A percentile compares a stretch with the other conserved stretches of the same genome.
Conservation (phyloP, 2,797 vertebrate genomes). For the Fundulus diaphanus region DNA sequence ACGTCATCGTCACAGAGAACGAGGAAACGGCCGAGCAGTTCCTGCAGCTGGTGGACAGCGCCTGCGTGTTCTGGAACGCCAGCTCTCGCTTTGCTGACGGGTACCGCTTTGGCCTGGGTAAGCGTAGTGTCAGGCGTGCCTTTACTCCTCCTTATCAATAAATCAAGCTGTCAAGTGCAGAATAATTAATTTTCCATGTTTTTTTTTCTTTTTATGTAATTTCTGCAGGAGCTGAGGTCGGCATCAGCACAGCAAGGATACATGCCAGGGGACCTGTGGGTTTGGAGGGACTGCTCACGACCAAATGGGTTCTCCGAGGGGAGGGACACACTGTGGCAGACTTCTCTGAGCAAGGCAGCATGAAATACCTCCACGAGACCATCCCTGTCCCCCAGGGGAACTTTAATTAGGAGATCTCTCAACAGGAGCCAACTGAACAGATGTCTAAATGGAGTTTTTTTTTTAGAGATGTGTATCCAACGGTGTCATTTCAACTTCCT, state of each 20-base stretch:
- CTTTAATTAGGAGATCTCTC: conserved; percentile 57
- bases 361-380: conserved; percentile 94
- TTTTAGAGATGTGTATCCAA: conserved; percentile 30
- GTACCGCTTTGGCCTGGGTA: conserved; percentile 95
- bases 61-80: conserved; percentile 96
- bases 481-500: conserved; percentile 12
- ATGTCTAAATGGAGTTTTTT: conserved; percentile 21
- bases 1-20: conserved; percentile 93
- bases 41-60: conserved; percentile 94
- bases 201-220: conserved; percentile 7
- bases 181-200: background rate
- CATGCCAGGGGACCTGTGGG: conserved; percentile 96
- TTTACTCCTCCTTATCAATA: background rate
- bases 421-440: conserved; percentile 14
- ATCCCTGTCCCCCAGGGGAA: conserved; percentile 85
- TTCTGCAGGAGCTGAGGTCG: conserved; percentile 93
- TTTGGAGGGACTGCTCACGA: conserved; percentile 94
- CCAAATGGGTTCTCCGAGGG: conserved; percentile 94
- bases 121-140: background rate
- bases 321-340: conserved; percentile 93
- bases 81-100: conserved; percentile 95
- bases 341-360: conserved; percentile 94
- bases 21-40: conserved; percentile 94
- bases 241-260: conserved; percentile 95
- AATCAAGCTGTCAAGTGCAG: background rate